phyloP scores from a whole-genome alignment of 2,888 invertebrate genomes.

The Schizaphis graminum region DNA sequence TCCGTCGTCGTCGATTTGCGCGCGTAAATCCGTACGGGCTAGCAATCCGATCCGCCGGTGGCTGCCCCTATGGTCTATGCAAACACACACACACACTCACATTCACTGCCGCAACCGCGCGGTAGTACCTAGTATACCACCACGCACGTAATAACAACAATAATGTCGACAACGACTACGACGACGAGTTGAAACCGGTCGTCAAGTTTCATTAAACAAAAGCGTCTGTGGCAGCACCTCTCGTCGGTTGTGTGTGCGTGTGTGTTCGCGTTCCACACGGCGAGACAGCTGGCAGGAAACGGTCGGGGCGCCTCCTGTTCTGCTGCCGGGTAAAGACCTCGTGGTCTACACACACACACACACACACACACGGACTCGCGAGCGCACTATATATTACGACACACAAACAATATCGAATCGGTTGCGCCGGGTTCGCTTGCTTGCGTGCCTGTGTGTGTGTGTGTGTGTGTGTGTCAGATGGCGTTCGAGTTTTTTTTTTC shows the following conservation, averaged over 20 bases:
- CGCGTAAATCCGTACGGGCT: not conserved
- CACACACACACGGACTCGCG: not conserved
- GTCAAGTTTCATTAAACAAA: constrained; percentile 63
- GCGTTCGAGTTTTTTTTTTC: constrained; percentile 58
- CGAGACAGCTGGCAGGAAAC: constrained; percentile 65
- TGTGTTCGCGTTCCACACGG: constrained; percentile 57
- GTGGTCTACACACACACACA: constrained; percentile 43
- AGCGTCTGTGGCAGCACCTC: constrained; percentile 43
- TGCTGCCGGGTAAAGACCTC: constrained; percentile 63
- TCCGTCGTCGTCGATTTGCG: not conserved
- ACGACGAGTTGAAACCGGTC: constrained; percentile 54
- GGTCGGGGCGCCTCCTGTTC: constrained; percentile 64
- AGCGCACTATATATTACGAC: not conserved
- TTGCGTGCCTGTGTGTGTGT: not conserved
- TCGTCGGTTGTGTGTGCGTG: not conserved
- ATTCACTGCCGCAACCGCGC: not conserved
- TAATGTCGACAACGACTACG: not conserved
- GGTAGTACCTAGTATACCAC: constrained; percentile 33
- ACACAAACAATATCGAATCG: constrained; percentile 38
- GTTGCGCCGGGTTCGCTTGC: not conserved
- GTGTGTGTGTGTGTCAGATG: constrained; percentile 64
- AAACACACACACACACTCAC: no score
- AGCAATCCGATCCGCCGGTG: constrained; percentile 42
- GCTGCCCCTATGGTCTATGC: constrained; percentile 8
- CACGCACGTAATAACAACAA: not conserved